Evolutionary conservation across 2,888 invertebrate genomes (phyloP), one percentile per base, ranked within the genome.

Genomic region (Barypeithes pellucidus): DNA sequence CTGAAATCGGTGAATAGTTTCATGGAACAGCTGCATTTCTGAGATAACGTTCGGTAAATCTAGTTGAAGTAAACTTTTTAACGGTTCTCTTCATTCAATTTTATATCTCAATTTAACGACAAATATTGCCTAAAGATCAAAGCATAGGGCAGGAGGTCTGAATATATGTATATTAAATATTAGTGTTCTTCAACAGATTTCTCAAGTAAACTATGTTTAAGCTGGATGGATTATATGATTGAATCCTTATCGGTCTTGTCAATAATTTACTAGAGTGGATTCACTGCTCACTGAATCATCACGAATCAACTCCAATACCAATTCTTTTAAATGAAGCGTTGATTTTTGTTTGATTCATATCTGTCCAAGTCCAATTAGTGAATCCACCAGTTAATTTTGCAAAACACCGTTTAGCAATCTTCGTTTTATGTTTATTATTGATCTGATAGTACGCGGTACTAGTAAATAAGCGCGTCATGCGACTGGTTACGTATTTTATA

Each of bases 391-490:
- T 43, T 16, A 43, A 43, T 16, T 43, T 16, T 43, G 7, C 14
- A 43, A 16, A 43, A 16, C 16, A 16, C 43, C 16, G 0, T 60
- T 39, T 60, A 11, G n/a, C 8, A 24, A 12, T 39, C 63, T 52
- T 50, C 33, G 36, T 36, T 47, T 39, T 33, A 29, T 36, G 36
- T 65, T 65, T 65, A 50, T 18, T 65, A 65, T 47, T 65, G 63
- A 65, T 65, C 52, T 65, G 63, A 65, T 50, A 65, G 9, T 14
- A 61, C 29, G 16, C 61, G 61, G 61, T 61, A 29, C 29, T 61
- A 61, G 16, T 61, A 22, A 43, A 12, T 47, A 50, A 11, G 22
- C 22, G 50, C 50, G 50, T 12, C 12, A 43, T 16, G 43, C 14
- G n/a, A 43, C 7, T n/a, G 22, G 50, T 12, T 50, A 5, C 5